phyloP scores from a whole-genome alignment of 2,797 vertebrate genomes.

The Falco rusticolus region DNA sequence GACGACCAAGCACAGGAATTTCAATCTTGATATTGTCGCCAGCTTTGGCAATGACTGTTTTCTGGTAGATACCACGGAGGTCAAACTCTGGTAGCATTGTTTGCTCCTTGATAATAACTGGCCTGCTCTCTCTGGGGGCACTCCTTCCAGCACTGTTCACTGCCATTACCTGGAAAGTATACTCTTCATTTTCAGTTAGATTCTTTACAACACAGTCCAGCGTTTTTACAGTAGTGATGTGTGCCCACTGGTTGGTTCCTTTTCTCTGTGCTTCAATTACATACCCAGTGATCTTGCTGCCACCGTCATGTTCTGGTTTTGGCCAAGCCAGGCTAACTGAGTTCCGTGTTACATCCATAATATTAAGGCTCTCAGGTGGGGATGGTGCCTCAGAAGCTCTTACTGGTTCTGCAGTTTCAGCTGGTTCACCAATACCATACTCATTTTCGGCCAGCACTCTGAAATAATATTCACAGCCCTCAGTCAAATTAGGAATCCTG shows the following conservation, averaged over 20 bases:
- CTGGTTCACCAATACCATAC: conserved; percentile 93
- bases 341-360: conserved; percentile 92
- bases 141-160: conserved; percentile 96
- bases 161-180: conserved; percentile 96
- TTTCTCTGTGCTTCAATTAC: conserved; percentile 97
- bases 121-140: conserved; percentile 89
- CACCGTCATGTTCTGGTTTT: conserved; percentile 95
- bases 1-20: conserved; percentile 94
- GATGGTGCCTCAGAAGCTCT: conserved; percentile 93
- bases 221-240: conserved; percentile 90
- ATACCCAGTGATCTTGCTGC: conserved; percentile 95
- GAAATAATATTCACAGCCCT: conserved; percentile 98
- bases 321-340: conserved; percentile 94
- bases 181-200: conserved; percentile 96
- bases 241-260: conserved; percentile 93
- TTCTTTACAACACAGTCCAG: conserved; percentile 92
- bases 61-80: conserved; percentile 91
- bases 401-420: conserved; percentile 92
- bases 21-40: conserved; percentile 97
- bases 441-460: conserved; percentile 98
- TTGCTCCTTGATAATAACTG: conserved; percentile 90
- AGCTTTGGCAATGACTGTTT: conserved; percentile 91
- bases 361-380: conserved; percentile 91
- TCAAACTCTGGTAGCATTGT: conserved; percentile 93
- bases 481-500: conserved; percentile 86